Evolutionary conservation across 2,888 invertebrate species (phyloP), one percentile per base, ranked within the genome.

Genomic region (Gymnosoma rotundatum): DNA sequence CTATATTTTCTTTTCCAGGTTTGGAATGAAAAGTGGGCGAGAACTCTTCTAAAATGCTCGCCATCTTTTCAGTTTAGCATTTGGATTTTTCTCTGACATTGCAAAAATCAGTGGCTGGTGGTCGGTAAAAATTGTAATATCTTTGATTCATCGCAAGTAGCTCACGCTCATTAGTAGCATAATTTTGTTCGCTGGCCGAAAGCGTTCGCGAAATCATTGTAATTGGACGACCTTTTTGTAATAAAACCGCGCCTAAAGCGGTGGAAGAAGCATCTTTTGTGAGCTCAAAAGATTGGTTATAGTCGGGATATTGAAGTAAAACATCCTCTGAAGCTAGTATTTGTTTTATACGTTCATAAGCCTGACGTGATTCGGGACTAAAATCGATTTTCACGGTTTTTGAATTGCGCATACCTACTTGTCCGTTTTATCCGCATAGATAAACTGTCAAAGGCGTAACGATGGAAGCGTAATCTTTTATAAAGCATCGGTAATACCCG

Each of bases 311-410:
- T 14, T 45, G 32, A 25, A 60, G 70, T 14, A 72, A 38, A 45
- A 72, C 70, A 45, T 72, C 58, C n/a, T 72, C 70, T 7, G 70
- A 72, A 56, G 70, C 58, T 20, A 72, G 48, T 45, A 72, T 60
- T n/a, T 3, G 21, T 48, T 58, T 58, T 32, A 58, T n/a, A 10
- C 54, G 54, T 0, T 45, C 60, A 48, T 60, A 60, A 16, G 60
- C 60, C 12, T 45, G 18, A 5, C 58, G 45, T 16, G 70, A 60
- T 38, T 67, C 67, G 12, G n/a, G 18, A 38, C 38, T 52, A n/a
- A 54, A 10, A 50, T 18, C 36, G 7, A 54, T 3, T 54, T 56
- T 54, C 14, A 42, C 5, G 18, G 54, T 67, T 32, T 36, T 54
- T 2, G 58, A 60, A 60, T 60, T 60, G 9, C 36, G 58, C 36